These are phyloP conservation scores for Cyclophora punctaria DNA, from an alignment of 2,888 invertebrate genomes.

Conservation along the genomic window DNA sequence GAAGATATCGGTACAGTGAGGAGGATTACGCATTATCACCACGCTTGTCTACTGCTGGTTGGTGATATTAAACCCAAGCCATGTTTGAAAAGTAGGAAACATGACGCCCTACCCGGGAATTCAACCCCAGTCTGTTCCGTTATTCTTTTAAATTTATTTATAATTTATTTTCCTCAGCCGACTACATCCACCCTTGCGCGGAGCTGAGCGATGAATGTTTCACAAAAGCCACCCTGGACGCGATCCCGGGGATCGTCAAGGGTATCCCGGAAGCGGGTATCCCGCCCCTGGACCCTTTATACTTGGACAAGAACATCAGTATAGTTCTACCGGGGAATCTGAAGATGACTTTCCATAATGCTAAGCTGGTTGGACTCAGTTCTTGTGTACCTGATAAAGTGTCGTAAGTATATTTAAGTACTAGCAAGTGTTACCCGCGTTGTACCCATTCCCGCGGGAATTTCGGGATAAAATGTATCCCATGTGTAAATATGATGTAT, in stretches of 20 bases:
- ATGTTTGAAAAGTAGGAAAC: too few species aligned
- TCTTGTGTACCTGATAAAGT: conserved; percentile 62
- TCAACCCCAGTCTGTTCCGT: too few species aligned
- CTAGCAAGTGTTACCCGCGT: too few species aligned
- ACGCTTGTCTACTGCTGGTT: too few species aligned
- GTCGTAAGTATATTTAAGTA: conserved; percentile 45
- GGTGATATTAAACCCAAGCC: too few species aligned
- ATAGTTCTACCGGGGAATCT: conserved; percentile 61
- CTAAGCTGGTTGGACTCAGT: conserved; percentile 52
- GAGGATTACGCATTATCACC: too few species aligned
- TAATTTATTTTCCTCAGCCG: conserved; percentile 35
- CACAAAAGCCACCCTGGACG: conserved; percentile 60
- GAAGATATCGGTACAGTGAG: neutral
- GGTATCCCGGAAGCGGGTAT: conserved; percentile 63
- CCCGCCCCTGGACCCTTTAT: conserved; percentile 53
- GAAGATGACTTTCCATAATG: conserved; percentile 66
- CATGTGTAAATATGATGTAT: too few species aligned
- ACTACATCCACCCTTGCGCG: conserved; percentile 62
- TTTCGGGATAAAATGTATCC: too few species aligned
- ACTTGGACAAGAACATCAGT: conserved; percentile 57
- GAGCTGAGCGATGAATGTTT: conserved; percentile 63
- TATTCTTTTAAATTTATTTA: too few species aligned
- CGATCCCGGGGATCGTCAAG: conserved; percentile 59
- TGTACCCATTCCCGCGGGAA: too few species aligned
- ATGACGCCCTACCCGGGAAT: too few species aligned